Conservation (phyloP, 2,888 invertebrate genomes). For the Lepidonotus clava region DNA sequence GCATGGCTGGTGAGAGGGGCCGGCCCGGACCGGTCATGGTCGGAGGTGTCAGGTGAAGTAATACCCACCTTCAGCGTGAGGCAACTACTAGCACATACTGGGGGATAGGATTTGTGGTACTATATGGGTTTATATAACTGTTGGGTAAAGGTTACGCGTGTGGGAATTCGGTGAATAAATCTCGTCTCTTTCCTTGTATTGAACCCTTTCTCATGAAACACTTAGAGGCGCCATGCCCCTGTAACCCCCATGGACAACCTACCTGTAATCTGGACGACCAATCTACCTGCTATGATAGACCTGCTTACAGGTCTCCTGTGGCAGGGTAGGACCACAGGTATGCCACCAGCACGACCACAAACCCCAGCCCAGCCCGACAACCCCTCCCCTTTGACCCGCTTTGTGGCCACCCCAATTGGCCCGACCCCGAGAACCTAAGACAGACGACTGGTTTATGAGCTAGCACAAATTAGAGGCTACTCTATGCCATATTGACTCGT, state of each 20-base stretch:
- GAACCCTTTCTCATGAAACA: no score
- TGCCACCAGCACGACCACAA: neutral
- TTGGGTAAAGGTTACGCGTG: no score
- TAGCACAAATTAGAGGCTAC: constrained; percentile 10
- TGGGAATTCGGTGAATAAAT: no score
- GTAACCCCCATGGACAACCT: neutral
- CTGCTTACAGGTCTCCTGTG: neutral
- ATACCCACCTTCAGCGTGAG: no score
- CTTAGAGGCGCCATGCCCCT: neutral
- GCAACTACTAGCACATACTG: no score
- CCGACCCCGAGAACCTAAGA: neutral
- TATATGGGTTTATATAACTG: no score
- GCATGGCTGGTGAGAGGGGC: neutral
- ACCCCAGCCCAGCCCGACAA: neutral
- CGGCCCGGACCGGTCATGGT: neutral
- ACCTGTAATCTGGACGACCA: neutral
- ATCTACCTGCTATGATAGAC: constrained; percentile 10
- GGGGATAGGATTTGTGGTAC: no score
- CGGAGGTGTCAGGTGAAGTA: no score
- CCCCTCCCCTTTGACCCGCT: neutral
- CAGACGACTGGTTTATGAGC: constrained; percentile 20
- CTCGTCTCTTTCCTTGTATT: no score
- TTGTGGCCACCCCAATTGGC: neutral
- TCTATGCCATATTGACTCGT: neutral
- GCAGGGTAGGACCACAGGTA: constrained; percentile 36